phyloP scores from a whole-genome alignment of 1,140 invertebrate species.

The Diuraphis noxia region DNA sequence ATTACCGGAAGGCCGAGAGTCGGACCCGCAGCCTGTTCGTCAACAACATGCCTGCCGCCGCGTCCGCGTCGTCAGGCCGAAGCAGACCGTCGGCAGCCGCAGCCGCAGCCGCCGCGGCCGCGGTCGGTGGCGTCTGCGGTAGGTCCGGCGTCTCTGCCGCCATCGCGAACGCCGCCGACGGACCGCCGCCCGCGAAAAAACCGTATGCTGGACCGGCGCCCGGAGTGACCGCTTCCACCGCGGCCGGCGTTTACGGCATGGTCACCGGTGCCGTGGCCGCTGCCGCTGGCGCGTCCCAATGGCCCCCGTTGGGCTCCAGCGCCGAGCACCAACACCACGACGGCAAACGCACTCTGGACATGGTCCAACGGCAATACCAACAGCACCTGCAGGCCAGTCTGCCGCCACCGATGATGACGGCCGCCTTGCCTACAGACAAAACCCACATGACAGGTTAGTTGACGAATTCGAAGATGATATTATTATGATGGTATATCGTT shows the following conservation, averaged over 20 bases:
- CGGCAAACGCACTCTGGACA: constrained; percentile 36
- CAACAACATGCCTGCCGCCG: constrained; percentile 66
- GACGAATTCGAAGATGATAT: neutral
- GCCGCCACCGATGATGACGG: constrained; percentile 49
- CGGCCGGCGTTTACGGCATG: constrained; percentile 40
- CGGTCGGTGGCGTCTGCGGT: neutral
- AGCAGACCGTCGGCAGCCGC: constrained; percentile 5
- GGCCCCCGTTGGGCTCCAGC: constrained; percentile 45
- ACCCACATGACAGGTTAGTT: constrained; percentile 43
- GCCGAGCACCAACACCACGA: constrained; percentile 42
- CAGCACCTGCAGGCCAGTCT: constrained; percentile 45
- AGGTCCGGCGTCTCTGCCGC: neutral
- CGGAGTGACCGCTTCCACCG: constrained; percentile 46
- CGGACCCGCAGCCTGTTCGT: constrained; percentile 75
- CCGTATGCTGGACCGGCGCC: constrained; percentile 48
- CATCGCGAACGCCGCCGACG: constrained; percentile 28
- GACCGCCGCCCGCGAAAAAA: constrained; percentile 47
- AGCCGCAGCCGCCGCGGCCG: neutral
- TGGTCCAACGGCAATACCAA: constrained; percentile 19
- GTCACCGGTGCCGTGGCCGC: constrained; percentile 43
- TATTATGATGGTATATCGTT: too few relatives aligned
- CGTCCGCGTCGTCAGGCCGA: neutral
- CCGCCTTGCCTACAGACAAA: constrained; percentile 41
- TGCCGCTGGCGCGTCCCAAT: constrained; percentile 41
- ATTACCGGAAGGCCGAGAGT: constrained; percentile 77